phyloP scores from a whole-genome alignment of 2,113 vertebrate genomes.

The Oceanodroma tethys region DNA sequence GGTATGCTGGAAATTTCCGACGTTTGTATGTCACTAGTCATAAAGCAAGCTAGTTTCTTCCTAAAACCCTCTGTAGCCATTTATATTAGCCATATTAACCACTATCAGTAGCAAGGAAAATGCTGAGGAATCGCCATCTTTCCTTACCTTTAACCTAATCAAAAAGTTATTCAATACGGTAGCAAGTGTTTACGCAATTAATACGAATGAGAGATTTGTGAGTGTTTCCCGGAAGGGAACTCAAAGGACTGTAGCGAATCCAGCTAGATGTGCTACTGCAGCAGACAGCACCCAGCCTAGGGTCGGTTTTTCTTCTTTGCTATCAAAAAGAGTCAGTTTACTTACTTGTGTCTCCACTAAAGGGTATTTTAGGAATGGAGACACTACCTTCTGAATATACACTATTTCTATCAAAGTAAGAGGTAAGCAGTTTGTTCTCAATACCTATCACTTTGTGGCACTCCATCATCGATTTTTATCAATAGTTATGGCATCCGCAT shows the following conservation, averaged over 20 bases:
- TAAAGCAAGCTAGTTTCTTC: not conserved
- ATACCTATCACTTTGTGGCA: not conserved
- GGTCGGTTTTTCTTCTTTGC: not conserved
- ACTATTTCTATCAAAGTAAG: not conserved
- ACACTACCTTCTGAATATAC: not conserved
- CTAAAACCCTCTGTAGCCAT: not conserved
- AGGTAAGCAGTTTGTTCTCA: not conserved
- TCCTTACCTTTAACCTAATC: not conserved
- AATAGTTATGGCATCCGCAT: not conserved
- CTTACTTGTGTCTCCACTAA: not conserved
- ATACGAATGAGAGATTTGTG: not conserved
- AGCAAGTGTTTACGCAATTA: not conserved
- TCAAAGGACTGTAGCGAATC: not conserved
- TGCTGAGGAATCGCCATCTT: not conserved
- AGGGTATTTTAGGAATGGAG: not conserved
- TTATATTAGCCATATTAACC: not conserved
- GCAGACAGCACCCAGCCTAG: not conserved
- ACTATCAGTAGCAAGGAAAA: not conserved
- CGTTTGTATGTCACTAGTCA: not conserved
- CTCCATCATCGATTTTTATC: not conserved
- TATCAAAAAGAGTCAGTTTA: not conserved
- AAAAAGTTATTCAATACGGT: not conserved
- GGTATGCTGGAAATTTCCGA: not conserved
- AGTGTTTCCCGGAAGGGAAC: not conserved
- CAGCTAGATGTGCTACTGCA: not conserved